phyloP scores from a whole-genome alignment of 2,888 invertebrate genomes.

The Dryobota labecula region DNA sequence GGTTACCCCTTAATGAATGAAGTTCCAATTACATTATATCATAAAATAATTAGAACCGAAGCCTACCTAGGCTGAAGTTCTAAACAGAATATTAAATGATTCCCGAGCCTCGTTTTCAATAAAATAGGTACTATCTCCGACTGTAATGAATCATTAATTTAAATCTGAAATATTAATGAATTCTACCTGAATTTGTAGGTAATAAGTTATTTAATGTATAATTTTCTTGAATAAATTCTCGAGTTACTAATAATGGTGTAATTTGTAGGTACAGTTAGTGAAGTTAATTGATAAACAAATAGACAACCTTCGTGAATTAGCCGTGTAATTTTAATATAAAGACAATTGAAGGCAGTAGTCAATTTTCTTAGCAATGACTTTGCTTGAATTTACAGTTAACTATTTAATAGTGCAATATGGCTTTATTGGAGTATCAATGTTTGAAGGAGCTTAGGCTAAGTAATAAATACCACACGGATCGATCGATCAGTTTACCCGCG shows the following conservation, averaged over 20 bases:
- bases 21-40: constrained; percentile 14
- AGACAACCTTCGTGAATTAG: neutral
- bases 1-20: no score
- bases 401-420: no score
- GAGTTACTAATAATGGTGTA: neutral
- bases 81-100: constrained; percentile 31
- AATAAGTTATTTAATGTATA: constrained; percentile 26
- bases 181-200: constrained; percentile 22
- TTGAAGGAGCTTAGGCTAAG: no score
- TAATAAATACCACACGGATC: no score
- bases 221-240: constrained; percentile 18
- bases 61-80: neutral
- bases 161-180: constrained; percentile 25
- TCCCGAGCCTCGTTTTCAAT: neutral
- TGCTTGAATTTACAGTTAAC: neutral
- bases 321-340: neutral
- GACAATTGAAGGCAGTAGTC: neutral
- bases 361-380: neutral
- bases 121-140: constrained; percentile 14
- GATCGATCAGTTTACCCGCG: no score
- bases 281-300: neutral
- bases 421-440: neutral
- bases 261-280: neutral
- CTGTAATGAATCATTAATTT: constrained; percentile 26
- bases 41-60: constrained; percentile 12